Evolutionary conservation across 1,140 invertebrate species (phyloP), one percentile per base, ranked within the genome.

Genomic region (Sminthurides bifidus): DNA sequence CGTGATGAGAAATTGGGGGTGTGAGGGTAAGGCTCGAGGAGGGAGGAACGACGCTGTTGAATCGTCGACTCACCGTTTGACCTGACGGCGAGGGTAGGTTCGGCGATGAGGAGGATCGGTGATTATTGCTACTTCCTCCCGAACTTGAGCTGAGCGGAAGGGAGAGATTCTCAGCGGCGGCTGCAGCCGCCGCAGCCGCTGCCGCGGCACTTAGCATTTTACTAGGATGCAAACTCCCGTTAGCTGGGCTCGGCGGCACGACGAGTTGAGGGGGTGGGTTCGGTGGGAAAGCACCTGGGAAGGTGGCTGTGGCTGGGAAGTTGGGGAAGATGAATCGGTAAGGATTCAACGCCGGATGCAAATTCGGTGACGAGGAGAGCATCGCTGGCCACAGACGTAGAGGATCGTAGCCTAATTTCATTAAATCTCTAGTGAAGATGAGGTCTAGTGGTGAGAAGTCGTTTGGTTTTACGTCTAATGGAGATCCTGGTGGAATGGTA

Each of bases 251-350:
- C 15, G 41, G 41, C 8, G 41, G 41, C 6, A 43, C 41, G 8
- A 43, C 21, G 6, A 43, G 41, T 8, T 53, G 29, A 15, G 48
- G 23, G 24, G 41, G 24, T 14, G 58, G 17, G 43, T 58, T 12
- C 24, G 52, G 17, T 56, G 40, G 53, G 33, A 60, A 46, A 37
- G 56, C 53, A 51, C 53, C 8, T 26, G 50, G 27, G 12, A 41
- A 52, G 19, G 54, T 30, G n/a, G 52, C 50, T 37, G 52, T 59
- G 52, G 31, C 43, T 24, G 57, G 63, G 44, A 56, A 61, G 26
- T 59, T 56, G 5, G 63, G 63, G 43, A 65, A 58, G 15, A 65
- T 65, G 43, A 65, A 65, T 31, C 63, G 56, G 44, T 65, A 65
- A 2, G 63, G 63, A 49, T 61, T 61, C 27, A 65, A 59, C 8